These are phyloP conservation scores for Enoplosus armatus DNA, from an alignment of 2,797 vertebrate species.

Conservation along the genomic window DNA sequence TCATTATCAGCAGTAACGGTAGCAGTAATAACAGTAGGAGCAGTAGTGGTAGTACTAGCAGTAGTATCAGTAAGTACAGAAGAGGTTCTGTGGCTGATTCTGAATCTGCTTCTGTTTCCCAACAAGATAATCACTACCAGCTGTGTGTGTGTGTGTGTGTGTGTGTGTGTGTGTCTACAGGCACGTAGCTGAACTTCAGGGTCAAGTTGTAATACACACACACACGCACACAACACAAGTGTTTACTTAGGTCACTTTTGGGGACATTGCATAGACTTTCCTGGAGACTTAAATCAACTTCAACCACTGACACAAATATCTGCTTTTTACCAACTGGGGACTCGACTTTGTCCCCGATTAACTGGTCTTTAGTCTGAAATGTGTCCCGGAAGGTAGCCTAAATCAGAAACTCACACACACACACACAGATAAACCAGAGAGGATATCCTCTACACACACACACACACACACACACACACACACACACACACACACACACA, in stretches of 20 bases:
- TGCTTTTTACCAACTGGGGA: too few relatives aligned
- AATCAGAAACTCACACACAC: too few relatives aligned
- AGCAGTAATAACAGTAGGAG: background rate
- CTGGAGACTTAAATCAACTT: too few relatives aligned
- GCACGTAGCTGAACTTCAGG: slow-evolving; percentile 32
- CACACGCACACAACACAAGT: slow-evolving; percentile 42
- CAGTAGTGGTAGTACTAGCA: background rate
- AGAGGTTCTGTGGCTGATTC: too few relatives aligned
- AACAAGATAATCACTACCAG: slow-evolving; percentile 77
- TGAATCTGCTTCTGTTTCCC: slow-evolving; percentile 71
- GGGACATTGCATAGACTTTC: too few relatives aligned
- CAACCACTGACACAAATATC: too few relatives aligned
- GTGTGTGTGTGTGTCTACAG: slow-evolving; percentile 46
- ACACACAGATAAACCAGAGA: slow-evolving; percentile 13
- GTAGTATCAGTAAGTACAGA: slow-evolving; percentile 24
- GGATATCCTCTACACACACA: slow-evolving; percentile 28
- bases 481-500: slow-evolving; percentile 19
- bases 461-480: slow-evolving; percentile 5
- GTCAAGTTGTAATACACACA: slow-evolving; percentile 66
- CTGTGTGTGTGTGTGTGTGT: slow-evolving; percentile 37
- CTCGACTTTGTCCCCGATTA: too few relatives aligned
- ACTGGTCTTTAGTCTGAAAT: too few relatives aligned
- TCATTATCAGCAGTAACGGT: too few relatives aligned
- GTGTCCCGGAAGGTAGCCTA: too few relatives aligned
- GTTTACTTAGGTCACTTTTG: too few relatives aligned